Base-by-base conservation (phyloP, 2,888 invertebrate species). In the Salticus scenicus region DNA sequence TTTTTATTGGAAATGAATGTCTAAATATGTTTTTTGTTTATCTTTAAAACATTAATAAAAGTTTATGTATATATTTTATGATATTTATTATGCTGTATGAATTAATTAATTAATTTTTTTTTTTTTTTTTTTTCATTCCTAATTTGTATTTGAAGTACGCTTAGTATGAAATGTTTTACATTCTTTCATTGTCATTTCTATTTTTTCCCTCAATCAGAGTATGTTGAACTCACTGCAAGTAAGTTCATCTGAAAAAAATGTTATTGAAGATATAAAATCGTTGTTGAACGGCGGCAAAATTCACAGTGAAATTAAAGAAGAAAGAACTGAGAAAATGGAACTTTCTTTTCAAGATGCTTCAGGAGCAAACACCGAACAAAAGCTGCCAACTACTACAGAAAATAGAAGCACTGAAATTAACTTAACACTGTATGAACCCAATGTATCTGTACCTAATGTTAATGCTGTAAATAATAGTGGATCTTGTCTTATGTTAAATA, bases 201-300 rank as follows among this genome's bases (percentile, higher is more conserved):
- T 30, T 69, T 41, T 14, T 51, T 51, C 42, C 63, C 37, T 63
- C 8, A n/a, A 51, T 24, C 69, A 81, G 81, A 74, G 69, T 37
- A 37, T 74, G 74, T 41, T 74, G 63, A 41, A 67, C 30, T 69
- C 70, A 7, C 37, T 81, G 37, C 57, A 37, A 33, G 63, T 20
- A 20, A 47, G 27, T 33, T 14, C 37, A 10, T n/a, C 71, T 30
- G 41, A 64, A 47, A 30, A 66, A 30, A n/a, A n/a, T n/a, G n/a
- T n/a, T 37, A n/a, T 79, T 17, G 17, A 42, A 28, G 64, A 47
- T 20, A 14, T 72, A 31, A 28, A 37, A n/a, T 24, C 24, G 24
- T 33, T 47, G 4, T 5, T 66, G 5, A 47, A 70, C 2, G 57
- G 24, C 24, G 24, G 57, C 12, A 57, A 57, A 24, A 24, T 24